These are phyloP conservation scores for Acrossocheilus fasciatus DNA, from an alignment of 2,797 vertebrate genomes.

Conservation along the genomic window DNA sequence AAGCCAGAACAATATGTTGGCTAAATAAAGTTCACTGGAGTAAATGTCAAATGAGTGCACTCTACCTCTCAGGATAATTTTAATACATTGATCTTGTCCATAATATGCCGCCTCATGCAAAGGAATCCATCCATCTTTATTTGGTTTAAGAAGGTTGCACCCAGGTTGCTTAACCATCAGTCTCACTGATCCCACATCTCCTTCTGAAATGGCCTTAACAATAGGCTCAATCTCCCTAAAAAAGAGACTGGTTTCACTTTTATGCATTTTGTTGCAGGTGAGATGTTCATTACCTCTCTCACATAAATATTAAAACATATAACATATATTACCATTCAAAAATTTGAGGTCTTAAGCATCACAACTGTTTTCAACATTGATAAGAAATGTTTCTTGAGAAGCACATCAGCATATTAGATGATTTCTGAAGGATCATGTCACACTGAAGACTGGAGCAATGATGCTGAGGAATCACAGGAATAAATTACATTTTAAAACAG, in stretches of 20 bases:
- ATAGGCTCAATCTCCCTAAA: constrained; percentile 75
- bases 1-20: not conserved
- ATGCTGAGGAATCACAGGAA: not conserved
- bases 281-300: not conserved
- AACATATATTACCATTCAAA: not conserved
- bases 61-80: constrained; percentile 80
- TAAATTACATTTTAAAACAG: not conserved
- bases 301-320: not conserved
- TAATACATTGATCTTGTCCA: constrained; percentile 80
- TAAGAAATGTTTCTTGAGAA: not conserved
- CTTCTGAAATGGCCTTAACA: constrained; percentile 78
- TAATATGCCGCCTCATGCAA: constrained; percentile 85
- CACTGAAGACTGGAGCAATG: not conserved
- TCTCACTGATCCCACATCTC: constrained; percentile 75
- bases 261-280: not conserved
- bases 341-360: not conserved
- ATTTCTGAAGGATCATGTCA: not conserved
- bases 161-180: constrained; percentile 75
- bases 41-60: constrained; percentile 4
- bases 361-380: not conserved
- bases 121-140: constrained; percentile 83
- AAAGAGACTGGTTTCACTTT: not conserved
- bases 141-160: constrained; percentile 77
- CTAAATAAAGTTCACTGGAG: not conserved
- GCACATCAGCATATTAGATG: not conserved